Conservation (phyloP, 2,888 invertebrate genomes). For the Dasysyrphus tricinctus region DNA sequence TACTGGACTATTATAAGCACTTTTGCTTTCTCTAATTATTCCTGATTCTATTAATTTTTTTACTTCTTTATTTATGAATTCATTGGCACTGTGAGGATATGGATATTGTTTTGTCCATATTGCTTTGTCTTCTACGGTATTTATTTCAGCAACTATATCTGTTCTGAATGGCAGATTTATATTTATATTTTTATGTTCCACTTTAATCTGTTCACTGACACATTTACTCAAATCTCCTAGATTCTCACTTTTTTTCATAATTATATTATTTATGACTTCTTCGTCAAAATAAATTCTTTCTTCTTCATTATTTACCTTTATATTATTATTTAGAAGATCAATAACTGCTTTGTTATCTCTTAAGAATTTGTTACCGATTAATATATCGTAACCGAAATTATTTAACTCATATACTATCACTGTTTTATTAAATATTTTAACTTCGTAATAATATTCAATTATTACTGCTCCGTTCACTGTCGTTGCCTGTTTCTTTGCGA, state of each 20-base stretch:
- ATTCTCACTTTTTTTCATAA: slow-evolving; percentile 27
- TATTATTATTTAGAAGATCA: slow-evolving; percentile 26
- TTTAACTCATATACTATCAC: slow-evolving; percentile 17
- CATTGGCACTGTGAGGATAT: slow-evolving; percentile 19
- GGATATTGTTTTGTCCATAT: slow-evolving; percentile 32
- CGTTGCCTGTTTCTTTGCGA: slow-evolving; percentile 28
- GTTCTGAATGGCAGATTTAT: slow-evolving; percentile 23
- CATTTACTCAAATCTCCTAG: slow-evolving; percentile 22
- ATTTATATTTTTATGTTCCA: slow-evolving; percentile 23
- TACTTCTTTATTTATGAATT: slow-evolving; percentile 24
- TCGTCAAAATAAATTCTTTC: slow-evolving; percentile 29
- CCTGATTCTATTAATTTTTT: slow-evolving; percentile 12
- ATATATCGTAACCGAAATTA: slow-evolving; percentile 29
- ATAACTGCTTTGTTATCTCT: slow-evolving; percentile 30
- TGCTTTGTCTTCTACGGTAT: slow-evolving; percentile 14
- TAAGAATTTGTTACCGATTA: slow-evolving; percentile 27
- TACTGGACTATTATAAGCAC: slow-evolving; percentile 16
- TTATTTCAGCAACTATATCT: slow-evolving; percentile 26
- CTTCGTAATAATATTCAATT: slow-evolving; percentile 26
- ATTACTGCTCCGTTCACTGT: slow-evolving; percentile 25
- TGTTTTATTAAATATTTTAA: slow-evolving; percentile 23
- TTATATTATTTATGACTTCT: slow-evolving; percentile 24
- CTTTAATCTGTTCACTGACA: slow-evolving; percentile 24
- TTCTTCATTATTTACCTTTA: slow-evolving; percentile 31
- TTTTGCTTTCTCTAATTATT: slow-evolving; percentile 18